Conservation (phyloP, 2,113 vertebrate genomes). For the Sander lucioperca region DNA sequence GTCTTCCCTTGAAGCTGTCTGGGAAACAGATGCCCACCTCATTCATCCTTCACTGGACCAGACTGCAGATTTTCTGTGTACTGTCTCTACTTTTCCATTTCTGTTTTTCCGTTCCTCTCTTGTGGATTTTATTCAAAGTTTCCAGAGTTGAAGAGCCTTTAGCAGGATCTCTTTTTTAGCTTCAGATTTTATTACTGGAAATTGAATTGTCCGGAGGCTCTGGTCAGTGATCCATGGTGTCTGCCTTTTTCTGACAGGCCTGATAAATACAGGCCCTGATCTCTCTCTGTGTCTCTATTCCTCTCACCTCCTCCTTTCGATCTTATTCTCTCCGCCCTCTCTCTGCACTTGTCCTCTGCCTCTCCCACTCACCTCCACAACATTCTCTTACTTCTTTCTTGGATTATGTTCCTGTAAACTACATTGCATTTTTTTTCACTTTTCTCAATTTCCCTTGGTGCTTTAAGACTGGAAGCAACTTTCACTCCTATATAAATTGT, state of each 20-base stretch:
- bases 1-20: conserved; percentile 3
- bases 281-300: conserved; percentile 42
- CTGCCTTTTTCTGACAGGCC: conserved; percentile 60
- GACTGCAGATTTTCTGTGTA: background rate
- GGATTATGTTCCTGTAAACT: conserved; percentile 37
- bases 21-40: background rate
- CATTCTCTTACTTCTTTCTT: conserved; percentile 1
- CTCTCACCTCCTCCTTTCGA: conserved; percentile 3
- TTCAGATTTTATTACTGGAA: conserved; percentile 55
- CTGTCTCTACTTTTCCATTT: background rate
- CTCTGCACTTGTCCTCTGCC: conserved; percentile 35
- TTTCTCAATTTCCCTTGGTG: background rate
- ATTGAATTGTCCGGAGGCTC: conserved; percentile 66
- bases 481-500: conserved; percentile 24
- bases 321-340: conserved; percentile 6
- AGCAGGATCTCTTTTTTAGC: conserved; percentile 46
- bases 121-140: conserved; percentile 45
- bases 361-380: conserved; percentile 23
- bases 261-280: conserved; percentile 74
- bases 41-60: background rate
- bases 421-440: conserved; percentile 23
- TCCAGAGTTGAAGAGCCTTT: conserved; percentile 38
- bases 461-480: conserved; percentile 25
- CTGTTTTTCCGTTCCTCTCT: conserved; percentile 18
- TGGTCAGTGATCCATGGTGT: conserved; percentile 70